A percentile compares a stretch with the other conserved stretches of the same genome.
Conservation (phyloP, 2,888 invertebrate genomes). For the Tetranychus truncatus region DNA sequence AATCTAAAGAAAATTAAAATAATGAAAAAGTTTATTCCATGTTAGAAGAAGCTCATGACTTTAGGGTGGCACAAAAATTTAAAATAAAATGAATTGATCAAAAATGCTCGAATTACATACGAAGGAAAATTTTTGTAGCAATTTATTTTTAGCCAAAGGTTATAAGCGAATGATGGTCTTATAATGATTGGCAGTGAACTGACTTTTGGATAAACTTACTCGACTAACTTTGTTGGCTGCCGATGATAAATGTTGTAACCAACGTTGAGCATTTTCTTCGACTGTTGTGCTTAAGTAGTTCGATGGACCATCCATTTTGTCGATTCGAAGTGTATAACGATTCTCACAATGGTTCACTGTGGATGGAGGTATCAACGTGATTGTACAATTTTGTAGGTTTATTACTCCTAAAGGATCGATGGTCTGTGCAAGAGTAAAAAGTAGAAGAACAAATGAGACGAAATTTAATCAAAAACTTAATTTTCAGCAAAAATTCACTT, state of each 20-base stretch:
- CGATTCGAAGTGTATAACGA: neutral
- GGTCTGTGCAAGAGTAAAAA: slow-evolving; percentile 27
- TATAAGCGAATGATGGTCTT: neutral
- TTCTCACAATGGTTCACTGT: neutral
- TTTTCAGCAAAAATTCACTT: no score
- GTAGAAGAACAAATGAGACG: slow-evolving; percentile 39
- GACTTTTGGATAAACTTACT: slow-evolving; percentile 33
- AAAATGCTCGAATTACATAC: no score
- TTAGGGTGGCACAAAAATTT: neutral
- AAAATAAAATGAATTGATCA: no score
- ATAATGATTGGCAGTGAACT: neutral
- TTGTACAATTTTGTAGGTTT: slow-evolving; percentile 61
- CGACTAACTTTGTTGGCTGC: slow-evolving; percentile 55
- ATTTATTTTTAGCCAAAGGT: neutral
- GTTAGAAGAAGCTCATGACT: neutral
- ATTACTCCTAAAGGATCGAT: slow-evolving; percentile 62
- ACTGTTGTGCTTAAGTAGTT: slow-evolving; percentile 50
- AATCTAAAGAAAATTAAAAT: no score
- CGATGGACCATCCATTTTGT: neutral
- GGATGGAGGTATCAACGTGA: slow-evolving; percentile 42
- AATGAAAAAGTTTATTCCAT: neutral
- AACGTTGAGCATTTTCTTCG: slow-evolving; percentile 45
- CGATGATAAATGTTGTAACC: slow-evolving; percentile 57
- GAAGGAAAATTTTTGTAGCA: no score
- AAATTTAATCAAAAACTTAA: no score